A percentile compares a stretch with the other conserved stretches of the same genome.
Conservation (phyloP, 2,888 invertebrate species). For the Phortica magna region DNA sequence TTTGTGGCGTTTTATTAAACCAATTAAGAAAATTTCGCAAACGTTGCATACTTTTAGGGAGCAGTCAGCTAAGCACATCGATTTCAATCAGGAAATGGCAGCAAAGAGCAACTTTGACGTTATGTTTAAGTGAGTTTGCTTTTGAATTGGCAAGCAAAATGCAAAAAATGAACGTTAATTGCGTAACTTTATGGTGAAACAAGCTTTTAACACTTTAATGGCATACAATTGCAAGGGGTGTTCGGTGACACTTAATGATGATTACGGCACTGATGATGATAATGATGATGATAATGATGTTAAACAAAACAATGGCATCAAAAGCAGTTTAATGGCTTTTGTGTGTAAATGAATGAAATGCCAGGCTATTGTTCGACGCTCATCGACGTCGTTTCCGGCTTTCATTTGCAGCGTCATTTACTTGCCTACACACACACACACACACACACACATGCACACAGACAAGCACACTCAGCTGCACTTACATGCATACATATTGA, state of each 20-base stretch:
- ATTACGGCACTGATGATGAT: slow-evolving; percentile 35
- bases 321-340: slow-evolving; percentile 68
- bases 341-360: slow-evolving; percentile 68
- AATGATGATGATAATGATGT: slow-evolving; percentile 55
- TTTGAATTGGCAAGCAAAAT: background rate
- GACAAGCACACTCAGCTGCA: slow-evolving; percentile 16
- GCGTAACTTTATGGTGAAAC: background rate
- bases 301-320: slow-evolving; percentile 70
- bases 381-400: slow-evolving; percentile 63
- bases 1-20: slow-evolving; percentile 16
- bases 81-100: slow-evolving; percentile 2
- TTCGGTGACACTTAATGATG: slow-evolving; percentile 30
- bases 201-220: background rate
- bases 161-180: background rate
- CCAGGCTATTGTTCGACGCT: slow-evolving; percentile 33
- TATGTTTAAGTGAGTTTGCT: background rate
- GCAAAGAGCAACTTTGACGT: background rate
- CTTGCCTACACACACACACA: slow-evolving; percentile 20
- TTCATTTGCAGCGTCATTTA: slow-evolving; percentile 70
- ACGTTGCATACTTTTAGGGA: slow-evolving; percentile 22
- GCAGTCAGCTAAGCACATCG: background rate
- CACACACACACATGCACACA: background rate
- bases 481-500: slow-evolving; percentile 18
- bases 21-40: slow-evolving; percentile 20
- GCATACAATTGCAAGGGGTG: background rate